These are phyloP conservation scores for Lynx canadensis DNA, from an alignment of 2,113 vertebrate genomes.

Conservation along the genomic window DNA sequence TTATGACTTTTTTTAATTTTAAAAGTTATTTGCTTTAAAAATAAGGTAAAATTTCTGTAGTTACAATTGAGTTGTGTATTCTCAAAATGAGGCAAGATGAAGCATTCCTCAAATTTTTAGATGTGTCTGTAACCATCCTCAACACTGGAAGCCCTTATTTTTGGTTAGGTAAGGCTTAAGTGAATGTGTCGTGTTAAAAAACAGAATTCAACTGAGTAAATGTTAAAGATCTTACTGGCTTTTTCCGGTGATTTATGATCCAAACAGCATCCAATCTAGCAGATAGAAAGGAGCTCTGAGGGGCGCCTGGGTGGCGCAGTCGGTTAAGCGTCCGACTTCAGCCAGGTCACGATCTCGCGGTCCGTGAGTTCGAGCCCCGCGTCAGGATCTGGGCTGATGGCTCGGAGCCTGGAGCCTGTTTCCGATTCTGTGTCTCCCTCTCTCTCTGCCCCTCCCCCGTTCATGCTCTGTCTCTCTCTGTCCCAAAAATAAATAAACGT, in stretches of 20 bases:
- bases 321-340: too few species aligned
- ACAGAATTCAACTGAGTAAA: not conserved
- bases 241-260: not conserved
- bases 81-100: not conserved
- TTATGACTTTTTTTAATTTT: not conserved
- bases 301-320: too few species aligned
- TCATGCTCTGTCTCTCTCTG: too few species aligned
- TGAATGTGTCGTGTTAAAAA: not conserved
- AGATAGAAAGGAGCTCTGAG: not conserved
- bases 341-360: too few species aligned
- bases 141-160: not conserved
- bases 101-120: not conserved
- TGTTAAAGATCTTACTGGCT: not conserved
- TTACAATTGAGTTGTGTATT: not conserved
- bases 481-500: too few species aligned
- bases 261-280: not conserved
- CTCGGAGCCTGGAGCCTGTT: too few species aligned
- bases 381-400: too few species aligned
- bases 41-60: not conserved
- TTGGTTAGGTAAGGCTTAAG: not conserved
- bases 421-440: too few species aligned
- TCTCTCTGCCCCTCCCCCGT: too few species aligned
- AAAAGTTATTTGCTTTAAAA: constrained; percentile 30
- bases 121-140: not conserved
- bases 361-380: too few species aligned